Percentiles rank a stretch among this genome's conserved stretches.
Evolutionary conservation across 2,113 vertebrate genomes (phyloP).

Genomic region (Platanista minor): DNA sequence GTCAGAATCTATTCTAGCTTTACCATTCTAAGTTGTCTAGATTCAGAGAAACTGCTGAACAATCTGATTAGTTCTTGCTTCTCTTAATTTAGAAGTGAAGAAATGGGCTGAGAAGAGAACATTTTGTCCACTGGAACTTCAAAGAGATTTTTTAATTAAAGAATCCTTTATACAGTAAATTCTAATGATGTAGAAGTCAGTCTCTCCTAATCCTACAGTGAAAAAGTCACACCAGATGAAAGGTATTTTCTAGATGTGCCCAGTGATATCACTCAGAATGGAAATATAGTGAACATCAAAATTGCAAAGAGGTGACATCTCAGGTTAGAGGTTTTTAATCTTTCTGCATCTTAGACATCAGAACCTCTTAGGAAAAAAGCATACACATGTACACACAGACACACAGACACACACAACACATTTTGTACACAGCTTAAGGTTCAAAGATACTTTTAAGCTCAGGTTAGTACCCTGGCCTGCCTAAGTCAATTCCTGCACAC

Average conservation of each 20-base stretch:
- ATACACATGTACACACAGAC: neutral
- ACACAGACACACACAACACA: neutral
- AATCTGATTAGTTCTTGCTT: neutral
- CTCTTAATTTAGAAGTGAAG: neutral
- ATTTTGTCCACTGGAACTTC: neutral
- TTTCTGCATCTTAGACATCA: neutral
- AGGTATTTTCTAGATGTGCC: neutral
- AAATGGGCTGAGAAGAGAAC: neutral
- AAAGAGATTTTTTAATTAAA: neutral
- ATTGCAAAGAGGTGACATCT: neutral
- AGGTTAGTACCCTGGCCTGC: neutral
- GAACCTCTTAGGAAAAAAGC: neutral
- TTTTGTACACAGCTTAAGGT: neutral
- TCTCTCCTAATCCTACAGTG: neutral
- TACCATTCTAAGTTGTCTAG: neutral
- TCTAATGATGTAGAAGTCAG: neutral
- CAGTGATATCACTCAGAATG: neutral
- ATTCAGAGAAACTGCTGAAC: neutral
- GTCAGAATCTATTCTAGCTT: neutral
- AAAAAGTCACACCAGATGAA: neutral
- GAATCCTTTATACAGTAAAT: neutral
- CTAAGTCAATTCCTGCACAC: neutral
- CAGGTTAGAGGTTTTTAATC: neutral
- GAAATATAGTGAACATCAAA: neutral
- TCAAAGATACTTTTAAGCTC: neutral